Conservation (phyloP, 2,113 vertebrate species). For the Nipponia nippon region DNA sequence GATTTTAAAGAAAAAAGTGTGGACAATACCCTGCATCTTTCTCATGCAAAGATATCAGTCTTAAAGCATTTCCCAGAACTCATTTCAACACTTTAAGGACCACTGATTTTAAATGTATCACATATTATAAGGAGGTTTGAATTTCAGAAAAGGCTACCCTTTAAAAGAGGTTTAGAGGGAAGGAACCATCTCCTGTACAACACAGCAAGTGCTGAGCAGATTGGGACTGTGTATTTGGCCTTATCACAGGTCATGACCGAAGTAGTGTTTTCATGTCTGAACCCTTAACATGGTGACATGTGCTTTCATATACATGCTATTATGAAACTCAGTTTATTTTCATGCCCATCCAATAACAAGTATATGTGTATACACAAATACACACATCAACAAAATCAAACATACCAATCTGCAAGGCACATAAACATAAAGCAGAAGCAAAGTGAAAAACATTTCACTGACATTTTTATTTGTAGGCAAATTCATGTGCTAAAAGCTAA, state of each 20-base stretch:
- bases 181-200: not conserved
- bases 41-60: not conserved
- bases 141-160: not conserved
- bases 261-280: not conserved
- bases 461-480: slow-evolving; percentile 36
- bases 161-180: not conserved
- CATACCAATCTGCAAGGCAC: not conserved
- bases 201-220: not conserved
- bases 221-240: fast-evolving
- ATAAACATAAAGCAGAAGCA: not conserved
- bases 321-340: not conserved
- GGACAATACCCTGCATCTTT: not conserved
- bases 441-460: slow-evolving; percentile 11
- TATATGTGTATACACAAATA: not conserved
- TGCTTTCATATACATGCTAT: not conserved
- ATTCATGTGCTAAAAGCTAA: slow-evolving; percentile 40
- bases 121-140: not conserved
- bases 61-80: not conserved
- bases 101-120: fast-evolving
- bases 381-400: not conserved
- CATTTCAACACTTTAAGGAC: not conserved
- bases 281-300: not conserved
- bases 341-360: not conserved
- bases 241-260: not conserved
- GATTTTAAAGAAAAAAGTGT: fast-evolving